Base-by-base conservation (phyloP, 2,113 vertebrate genomes). In the Phylloscopus trochilus region DNA sequence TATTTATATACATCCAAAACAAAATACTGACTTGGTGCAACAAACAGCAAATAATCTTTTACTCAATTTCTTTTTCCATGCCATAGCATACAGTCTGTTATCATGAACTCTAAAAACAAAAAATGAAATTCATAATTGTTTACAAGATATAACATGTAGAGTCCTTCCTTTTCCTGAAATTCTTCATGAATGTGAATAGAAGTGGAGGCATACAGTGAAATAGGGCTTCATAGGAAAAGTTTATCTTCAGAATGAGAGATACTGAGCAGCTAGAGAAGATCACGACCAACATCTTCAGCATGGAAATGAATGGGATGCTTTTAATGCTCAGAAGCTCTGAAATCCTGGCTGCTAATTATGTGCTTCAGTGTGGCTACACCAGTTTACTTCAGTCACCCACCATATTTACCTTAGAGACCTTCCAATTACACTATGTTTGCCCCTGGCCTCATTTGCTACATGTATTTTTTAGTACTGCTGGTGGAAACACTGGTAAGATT, bases 1-100 rank as follows among this genome's bases (percentile, higher is more conserved):
- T 8, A 68, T 70, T 90, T 77, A 63, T 79, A 85, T 23, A 62
- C 23, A 87, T 11, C 60, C 13, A 66, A 85, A 76, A 52, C 59
- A 92, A 95, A 84, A 79, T 35, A 78, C 35, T 89, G 66, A 75
- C 23, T 68, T 39, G 44, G 26, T 64, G 83, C 86, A 95, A 59
- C 72, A 60, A 96, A 86, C 15, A 67, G 52, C 76, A 85, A 87
- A 83, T 67, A 47, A 90, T 90, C 18, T 90, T 94, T 90, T 79
- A 83, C 87, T 91, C 75, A 64, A 76, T 92, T 51, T 55, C 47
- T 33, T 74, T 73, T 63, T 91, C 55, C 4, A 2, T 84, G 59
- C 23, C 28, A 59, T 82, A 46, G 64, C 55, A 53, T 79, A 77
- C 28, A 70, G 39, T 46, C 72, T 86, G 53, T 70, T 91, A 84